These are phyloP conservation scores for Heterotis niloticus DNA, from an alignment of 2,113 vertebrate species.

Conservation along the genomic window DNA sequence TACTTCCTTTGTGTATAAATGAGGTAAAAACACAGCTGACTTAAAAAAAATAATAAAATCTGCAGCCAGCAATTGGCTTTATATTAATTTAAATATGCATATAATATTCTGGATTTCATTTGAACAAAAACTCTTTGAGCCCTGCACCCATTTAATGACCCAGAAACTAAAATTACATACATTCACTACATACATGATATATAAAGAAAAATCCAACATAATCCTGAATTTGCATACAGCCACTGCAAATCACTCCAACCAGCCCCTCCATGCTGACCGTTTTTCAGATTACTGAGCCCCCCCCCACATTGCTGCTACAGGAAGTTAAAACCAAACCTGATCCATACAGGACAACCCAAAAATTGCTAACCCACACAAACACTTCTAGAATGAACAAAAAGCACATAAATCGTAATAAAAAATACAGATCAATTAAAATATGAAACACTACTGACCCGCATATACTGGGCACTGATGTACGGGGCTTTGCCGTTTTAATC, in stretches of 20 bases:
- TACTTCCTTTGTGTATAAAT: background rate
- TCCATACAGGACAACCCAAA: constrained; percentile 15
- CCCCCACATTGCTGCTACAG: constrained; percentile 7
- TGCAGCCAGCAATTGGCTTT: constrained; percentile 8
- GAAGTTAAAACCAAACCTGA: constrained; percentile 19
- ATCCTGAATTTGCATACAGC: constrained; percentile 7
- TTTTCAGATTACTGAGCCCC: constrained; percentile 9
- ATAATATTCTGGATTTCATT: no score
- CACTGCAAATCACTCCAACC: background rate
- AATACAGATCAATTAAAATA: constrained; percentile 51
- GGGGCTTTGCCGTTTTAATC: background rate
- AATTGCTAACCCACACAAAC: constrained; percentile 39
- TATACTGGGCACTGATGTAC: background rate
- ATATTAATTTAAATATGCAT: constrained; percentile 1
- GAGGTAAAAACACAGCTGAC: background rate
- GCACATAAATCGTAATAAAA: constrained; percentile 46
- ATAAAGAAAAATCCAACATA: constrained; percentile 11
- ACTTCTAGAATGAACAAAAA: constrained; percentile 44
- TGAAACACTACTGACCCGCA: constrained; percentile 27
- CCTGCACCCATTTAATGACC: background rate
- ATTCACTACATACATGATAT: background rate
- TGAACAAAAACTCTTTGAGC: background rate
- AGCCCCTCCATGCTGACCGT: background rate
- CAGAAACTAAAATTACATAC: background rate
- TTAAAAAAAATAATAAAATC: background rate